phyloP scores from a whole-genome alignment of 2,113 vertebrate species.

The Xenopus laevis region DNA sequence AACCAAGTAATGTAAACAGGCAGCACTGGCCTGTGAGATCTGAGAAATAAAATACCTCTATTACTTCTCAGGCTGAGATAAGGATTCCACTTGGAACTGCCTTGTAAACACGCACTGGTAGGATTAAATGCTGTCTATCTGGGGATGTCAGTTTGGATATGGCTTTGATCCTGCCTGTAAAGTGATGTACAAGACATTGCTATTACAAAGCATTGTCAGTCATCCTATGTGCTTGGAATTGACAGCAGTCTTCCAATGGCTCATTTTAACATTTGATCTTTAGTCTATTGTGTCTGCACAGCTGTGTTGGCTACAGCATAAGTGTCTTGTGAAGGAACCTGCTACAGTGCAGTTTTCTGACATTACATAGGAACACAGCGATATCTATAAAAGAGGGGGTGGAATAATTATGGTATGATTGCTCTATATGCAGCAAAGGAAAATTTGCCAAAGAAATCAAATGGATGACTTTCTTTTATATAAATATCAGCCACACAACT shows the following conservation, averaged over 20 bases:
- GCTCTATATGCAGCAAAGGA: no score
- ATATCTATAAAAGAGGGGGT: background rate
- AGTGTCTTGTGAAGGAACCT: background rate
- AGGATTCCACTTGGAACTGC: background rate
- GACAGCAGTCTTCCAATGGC: background rate
- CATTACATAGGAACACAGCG: background rate
- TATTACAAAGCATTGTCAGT: background rate
- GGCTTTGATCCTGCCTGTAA: slow-evolving; percentile 9
- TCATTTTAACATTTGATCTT: slow-evolving; percentile 3
- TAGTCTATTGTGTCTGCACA: slow-evolving; percentile 4
- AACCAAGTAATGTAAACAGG: no score
- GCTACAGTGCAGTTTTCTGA: background rate
- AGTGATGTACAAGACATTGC: background rate
- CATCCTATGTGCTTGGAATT: background rate
- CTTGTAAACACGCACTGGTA: background rate
- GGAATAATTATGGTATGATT: no score
- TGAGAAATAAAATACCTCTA: background rate
- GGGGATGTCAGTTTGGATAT: background rate
- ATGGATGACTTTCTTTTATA: no score
- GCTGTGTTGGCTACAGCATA: slow-evolving; percentile 4
- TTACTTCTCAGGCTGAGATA: background rate
- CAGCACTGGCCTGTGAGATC: no score
- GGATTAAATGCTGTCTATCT: background rate
- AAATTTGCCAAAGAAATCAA: no score
- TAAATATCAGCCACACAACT: no score